Conservation (phyloP, 2,113 vertebrate species). For the Limnothrissa miodon region DNA sequence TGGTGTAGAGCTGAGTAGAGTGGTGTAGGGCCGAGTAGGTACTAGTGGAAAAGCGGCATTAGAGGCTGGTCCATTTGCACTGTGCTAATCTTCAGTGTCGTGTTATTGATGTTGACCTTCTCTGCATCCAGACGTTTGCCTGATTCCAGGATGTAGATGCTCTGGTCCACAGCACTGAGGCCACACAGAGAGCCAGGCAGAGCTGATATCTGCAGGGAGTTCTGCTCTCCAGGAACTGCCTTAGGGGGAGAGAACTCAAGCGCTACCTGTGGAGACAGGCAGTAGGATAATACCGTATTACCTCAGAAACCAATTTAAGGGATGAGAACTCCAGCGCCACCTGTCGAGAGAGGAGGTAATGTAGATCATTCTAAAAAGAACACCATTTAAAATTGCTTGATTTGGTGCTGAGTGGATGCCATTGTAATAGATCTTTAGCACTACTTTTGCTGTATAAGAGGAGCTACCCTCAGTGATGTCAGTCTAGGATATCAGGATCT, state of each 20-base stretch:
- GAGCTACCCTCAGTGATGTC: too few relatives aligned
- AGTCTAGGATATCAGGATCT: too few relatives aligned
- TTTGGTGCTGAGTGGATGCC: too few relatives aligned
- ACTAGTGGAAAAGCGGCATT: too few relatives aligned
- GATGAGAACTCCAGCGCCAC: conserved; percentile 73
- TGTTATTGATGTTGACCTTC: conserved; percentile 43
- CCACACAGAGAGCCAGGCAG: conserved; percentile 79
- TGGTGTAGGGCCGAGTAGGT: too few relatives aligned
- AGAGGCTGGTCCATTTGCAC: too few relatives aligned
- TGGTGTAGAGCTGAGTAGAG: too few relatives aligned
- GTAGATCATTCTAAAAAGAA: too few relatives aligned
- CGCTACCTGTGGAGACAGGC: conserved; percentile 58
- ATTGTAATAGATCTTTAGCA: too few relatives aligned
- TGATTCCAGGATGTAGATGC: conserved; percentile 74
- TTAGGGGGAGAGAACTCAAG: conserved; percentile 67
- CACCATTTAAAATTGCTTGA: too few relatives aligned
- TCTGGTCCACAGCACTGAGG: conserved; percentile 77
- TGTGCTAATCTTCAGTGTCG: background rate
- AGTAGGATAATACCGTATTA: background rate
- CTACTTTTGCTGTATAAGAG: too few relatives aligned
- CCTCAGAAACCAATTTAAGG: conserved; percentile 63
- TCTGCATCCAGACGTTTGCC: conserved; percentile 66
- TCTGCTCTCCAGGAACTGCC: conserved; percentile 69
- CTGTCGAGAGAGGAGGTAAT: conserved; percentile 48
- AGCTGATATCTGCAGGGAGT: conserved; percentile 63